Conservation (phyloP, 2,888 invertebrate genomes). For the Epistrophella euchroma region DNA sequence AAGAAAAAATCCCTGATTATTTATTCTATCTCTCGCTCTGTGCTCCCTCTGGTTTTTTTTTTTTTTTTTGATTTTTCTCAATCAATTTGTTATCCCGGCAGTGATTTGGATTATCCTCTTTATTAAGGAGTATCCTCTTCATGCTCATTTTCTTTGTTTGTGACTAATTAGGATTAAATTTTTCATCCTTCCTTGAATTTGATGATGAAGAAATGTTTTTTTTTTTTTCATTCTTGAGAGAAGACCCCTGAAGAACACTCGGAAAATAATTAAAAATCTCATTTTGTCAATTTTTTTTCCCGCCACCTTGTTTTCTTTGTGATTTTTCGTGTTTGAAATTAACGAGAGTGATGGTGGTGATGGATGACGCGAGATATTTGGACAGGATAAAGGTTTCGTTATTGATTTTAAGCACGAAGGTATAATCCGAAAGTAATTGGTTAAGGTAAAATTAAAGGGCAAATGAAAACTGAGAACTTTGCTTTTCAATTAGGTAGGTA, state of each 20-base stretch:
- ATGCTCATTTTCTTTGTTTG: conserved; percentile 12
- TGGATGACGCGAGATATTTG: background rate
- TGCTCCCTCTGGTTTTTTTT: background rate
- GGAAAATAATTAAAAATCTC: conserved; percentile 69
- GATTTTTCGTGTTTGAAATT: background rate
- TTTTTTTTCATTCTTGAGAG: conserved; percentile 17
- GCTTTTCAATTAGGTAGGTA: background rate
- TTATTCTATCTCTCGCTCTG: background rate
- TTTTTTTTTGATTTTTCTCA: conserved; percentile 48
- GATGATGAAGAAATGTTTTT: conserved; percentile 22
- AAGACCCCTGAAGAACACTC: conserved; percentile 26
- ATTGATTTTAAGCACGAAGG: conserved; percentile 28
- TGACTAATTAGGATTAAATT: conserved; percentile 71
- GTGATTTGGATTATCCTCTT: conserved; percentile 63
- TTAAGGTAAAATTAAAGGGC: background rate
- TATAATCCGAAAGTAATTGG: background rate
- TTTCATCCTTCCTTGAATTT: conserved; percentile 55
- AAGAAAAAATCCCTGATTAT: conserved; percentile 21
- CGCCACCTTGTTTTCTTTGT: background rate
- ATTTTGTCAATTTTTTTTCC: background rate
- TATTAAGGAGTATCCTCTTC: conserved; percentile 49
- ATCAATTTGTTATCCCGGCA: conserved; percentile 66
- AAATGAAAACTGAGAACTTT: background rate
- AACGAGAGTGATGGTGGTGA: background rate
- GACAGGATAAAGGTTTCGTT: background rate